phyloP scores from a whole-genome alignment of 2,797 vertebrate genomes.

The Gobio occitaniae region DNA sequence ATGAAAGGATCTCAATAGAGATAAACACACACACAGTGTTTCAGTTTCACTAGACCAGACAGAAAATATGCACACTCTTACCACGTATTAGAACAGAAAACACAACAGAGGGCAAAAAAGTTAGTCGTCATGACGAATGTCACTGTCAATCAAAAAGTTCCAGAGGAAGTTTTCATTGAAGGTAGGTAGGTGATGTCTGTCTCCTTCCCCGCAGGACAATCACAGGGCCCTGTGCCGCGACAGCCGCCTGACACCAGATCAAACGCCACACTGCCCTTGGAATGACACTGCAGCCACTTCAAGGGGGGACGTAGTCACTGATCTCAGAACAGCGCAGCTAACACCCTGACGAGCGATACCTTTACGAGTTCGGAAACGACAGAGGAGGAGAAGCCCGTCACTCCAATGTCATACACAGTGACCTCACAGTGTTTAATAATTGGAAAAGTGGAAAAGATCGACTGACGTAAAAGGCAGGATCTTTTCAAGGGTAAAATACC shows the following conservation, averaged over 20 bases:
- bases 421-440: conserved; percentile 67
- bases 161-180: conserved; percentile 50
- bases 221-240: conserved; percentile 77
- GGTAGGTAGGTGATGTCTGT: conserved; percentile 33
- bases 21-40: conserved; percentile 57
- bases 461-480: conserved; percentile 22
- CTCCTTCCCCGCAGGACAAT: conserved; percentile 68
- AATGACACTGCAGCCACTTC: conserved; percentile 86
- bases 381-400: conserved; percentile 70
- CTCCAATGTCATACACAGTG: conserved; percentile 71
- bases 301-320: conserved; percentile 79
- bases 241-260: conserved; percentile 81
- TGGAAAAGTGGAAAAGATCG: conserved; percentile 49
- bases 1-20: conserved; percentile 77
- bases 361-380: conserved; percentile 68
- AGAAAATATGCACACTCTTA: conserved; percentile 33
- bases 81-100: conserved; percentile 28
- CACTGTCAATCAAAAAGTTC: conserved; percentile 61
- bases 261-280: conserved; percentile 80
- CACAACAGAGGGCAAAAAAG: conserved; percentile 41
- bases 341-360: conserved; percentile 76
- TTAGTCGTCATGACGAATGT: conserved; percentile 33
- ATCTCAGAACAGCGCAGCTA: conserved; percentile 79
- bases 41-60: conserved; percentile 32
- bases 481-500: conserved; percentile 34